These are phyloP conservation scores for Atlantisia rogersi DNA, from an alignment of 2,113 vertebrate species.

Conservation along the genomic window DNA sequence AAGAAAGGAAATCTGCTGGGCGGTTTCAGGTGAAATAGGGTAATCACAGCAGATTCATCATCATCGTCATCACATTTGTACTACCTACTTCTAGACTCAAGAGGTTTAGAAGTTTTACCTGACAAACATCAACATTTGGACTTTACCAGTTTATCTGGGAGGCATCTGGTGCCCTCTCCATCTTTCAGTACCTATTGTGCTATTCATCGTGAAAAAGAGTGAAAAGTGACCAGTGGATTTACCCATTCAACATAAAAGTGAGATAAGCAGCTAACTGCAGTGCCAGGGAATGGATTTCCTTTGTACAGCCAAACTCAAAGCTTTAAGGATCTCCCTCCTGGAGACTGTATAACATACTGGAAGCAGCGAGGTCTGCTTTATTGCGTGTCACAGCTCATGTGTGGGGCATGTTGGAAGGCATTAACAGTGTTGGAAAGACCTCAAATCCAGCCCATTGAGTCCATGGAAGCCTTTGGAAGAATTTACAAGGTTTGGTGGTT, in stretches of 20 bases:
- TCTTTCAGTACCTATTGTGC: not conserved
- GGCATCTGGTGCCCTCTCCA: accelerated
- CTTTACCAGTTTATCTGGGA: not conserved
- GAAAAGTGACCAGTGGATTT: not conserved
- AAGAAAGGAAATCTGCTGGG: constrained; percentile 7
- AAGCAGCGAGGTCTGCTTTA: not conserved
- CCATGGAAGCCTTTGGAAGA: not conserved
- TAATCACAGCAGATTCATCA: not conserved
- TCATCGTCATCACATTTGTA: not conserved
- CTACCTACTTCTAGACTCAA: not conserved
- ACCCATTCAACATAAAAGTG: not conserved
- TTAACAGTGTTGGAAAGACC: not conserved
- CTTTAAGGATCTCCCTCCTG: not conserved
- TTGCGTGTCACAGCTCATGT: accelerated
- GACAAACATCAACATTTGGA: not conserved
- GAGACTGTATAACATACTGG: not conserved
- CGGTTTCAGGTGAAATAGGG: constrained; percentile 34
- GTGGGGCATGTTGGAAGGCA: accelerated
- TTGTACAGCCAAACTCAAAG: not conserved
- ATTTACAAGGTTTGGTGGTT: not conserved
- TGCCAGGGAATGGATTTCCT: not conserved
- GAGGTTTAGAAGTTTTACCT: not conserved
- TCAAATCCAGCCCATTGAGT: not conserved
- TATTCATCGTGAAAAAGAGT: not conserved
- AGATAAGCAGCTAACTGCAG: not conserved